Evolutionary conservation across 2,797 vertebrate species (phyloP).

Genomic region (Chiroxiphia lanceolata): DNA sequence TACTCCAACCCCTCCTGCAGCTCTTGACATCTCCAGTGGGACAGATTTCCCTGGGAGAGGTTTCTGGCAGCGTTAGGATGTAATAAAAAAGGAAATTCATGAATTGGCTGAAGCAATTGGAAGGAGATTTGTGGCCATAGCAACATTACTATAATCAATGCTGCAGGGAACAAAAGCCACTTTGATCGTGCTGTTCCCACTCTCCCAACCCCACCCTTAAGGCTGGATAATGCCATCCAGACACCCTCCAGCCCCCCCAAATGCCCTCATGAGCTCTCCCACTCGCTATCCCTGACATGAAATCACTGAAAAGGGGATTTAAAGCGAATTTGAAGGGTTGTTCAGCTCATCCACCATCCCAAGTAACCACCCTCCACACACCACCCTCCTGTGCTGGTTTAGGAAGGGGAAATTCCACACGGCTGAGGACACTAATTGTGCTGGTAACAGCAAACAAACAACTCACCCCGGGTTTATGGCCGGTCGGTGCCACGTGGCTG

Average conservation of each 20-base stretch:
- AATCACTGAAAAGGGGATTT: not conserved
- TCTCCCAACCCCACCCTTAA: not conserved
- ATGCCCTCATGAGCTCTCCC: not conserved
- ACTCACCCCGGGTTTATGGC: not conserved
- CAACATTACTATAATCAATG: constrained; percentile 35
- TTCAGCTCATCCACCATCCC: not conserved
- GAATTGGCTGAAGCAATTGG: constrained; percentile 49
- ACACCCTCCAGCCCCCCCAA: not conserved
- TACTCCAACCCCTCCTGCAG: not conserved
- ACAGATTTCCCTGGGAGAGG: not conserved
- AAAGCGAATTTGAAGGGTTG: not conserved
- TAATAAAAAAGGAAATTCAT: constrained; percentile 36
- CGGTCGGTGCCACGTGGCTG: not conserved
- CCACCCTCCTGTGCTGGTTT: not conserved
- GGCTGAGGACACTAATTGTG: too few species aligned
- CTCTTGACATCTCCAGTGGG: not conserved
- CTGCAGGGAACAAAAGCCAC: constrained; percentile 34
- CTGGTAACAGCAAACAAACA: not conserved
- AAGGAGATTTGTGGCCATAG: constrained; percentile 60
- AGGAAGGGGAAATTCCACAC: not conserved
- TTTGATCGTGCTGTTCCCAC: not conserved
- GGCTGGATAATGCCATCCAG: not conserved
- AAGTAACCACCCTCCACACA: not conserved
- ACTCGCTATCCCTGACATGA: fast-evolving
- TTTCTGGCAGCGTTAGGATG: not conserved